These are phyloP conservation scores for Thera obeliscata DNA, from an alignment of 2,888 invertebrate species.

Conservation along the genomic window DNA sequence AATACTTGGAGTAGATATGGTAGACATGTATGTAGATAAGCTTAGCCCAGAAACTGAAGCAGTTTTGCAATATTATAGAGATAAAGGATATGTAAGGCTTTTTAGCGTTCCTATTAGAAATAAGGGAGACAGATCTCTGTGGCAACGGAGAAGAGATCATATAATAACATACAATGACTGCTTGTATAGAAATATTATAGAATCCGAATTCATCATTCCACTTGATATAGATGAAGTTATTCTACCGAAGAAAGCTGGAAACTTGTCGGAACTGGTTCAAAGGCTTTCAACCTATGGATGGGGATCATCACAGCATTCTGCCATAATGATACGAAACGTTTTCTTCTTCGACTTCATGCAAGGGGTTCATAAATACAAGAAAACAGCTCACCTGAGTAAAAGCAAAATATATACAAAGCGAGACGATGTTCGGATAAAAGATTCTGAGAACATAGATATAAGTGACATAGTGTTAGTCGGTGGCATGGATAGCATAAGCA, in stretches of 20 bases:
- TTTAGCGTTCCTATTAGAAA: conserved; percentile 82
- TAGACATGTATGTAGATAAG: conserved; percentile 87
- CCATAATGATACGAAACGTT: conserved; percentile 87
- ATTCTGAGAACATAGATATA: conserved; percentile 54
- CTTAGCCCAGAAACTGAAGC: conserved; percentile 82
- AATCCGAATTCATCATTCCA: conserved; percentile 87
- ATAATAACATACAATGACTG: conserved; percentile 91
- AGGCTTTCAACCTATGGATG: conserved; percentile 73
- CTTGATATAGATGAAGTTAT: conserved; percentile 90
- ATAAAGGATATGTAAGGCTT: conserved; percentile 74
- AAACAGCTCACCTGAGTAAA: conserved; percentile 48
- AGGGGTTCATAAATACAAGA: conserved; percentile 55
- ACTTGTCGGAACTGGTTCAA: conserved; percentile 84
- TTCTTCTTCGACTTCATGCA: conserved; percentile 87
- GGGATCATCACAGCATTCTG: conserved; percentile 80
- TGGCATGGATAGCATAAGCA: conserved; percentile 55
- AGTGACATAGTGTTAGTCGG: conserved; percentile 64
- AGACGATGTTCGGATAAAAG: conserved; percentile 71
- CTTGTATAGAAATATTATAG: conserved; percentile 88
- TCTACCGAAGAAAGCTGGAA: conserved; percentile 85
- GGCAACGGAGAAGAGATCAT: conserved; percentile 89
- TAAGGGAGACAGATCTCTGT: conserved; percentile 71
- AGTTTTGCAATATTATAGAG: conserved; percentile 84
- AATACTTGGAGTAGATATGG: conserved; percentile 87
- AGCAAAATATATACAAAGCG: conserved; percentile 71